Conservation (phyloP, 2,888 invertebrate genomes). For the Apeira syringaria region DNA sequence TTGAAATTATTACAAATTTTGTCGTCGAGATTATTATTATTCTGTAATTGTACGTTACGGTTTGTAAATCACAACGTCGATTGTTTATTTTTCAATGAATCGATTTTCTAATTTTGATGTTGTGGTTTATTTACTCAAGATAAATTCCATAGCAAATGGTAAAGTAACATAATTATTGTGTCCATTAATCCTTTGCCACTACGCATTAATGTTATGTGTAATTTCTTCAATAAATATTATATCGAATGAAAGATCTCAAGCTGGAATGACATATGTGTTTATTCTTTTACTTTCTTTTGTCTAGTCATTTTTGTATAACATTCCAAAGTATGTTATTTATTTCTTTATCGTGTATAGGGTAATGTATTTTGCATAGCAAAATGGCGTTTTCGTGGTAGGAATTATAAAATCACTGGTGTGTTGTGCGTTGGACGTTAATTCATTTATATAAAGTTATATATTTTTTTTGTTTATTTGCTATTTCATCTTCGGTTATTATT, state of each 20-base stretch:
- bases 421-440: slow-evolving; percentile 50
- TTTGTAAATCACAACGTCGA: slow-evolving; percentile 46
- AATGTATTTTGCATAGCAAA: slow-evolving; percentile 82
- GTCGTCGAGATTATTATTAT: slow-evolving; percentile 48
- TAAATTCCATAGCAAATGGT: slow-evolving; percentile 28
- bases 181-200: slow-evolving; percentile 39
- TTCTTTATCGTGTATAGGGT: slow-evolving; percentile 60
- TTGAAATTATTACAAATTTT: slow-evolving; percentile 55
- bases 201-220: slow-evolving; percentile 39
- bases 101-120: slow-evolving; percentile 41
- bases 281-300: slow-evolving; percentile 53
- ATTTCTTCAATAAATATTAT: slow-evolving; percentile 38
- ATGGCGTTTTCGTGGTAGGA: slow-evolving; percentile 68
- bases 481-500: slow-evolving; percentile 50
- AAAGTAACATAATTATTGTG: slow-evolving; percentile 39
- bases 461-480: slow-evolving; percentile 51
- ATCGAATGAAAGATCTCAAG: slow-evolving; percentile 63
- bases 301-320: slow-evolving; percentile 79
- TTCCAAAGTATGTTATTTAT: slow-evolving; percentile 75
- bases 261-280: slow-evolving; percentile 49
- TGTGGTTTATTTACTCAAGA: slow-evolving; percentile 40
- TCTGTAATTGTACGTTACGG: slow-evolving; percentile 26
- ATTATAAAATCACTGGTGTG: slow-evolving; percentile 52
- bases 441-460: slow-evolving; percentile 52
- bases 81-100: slow-evolving; percentile 41